Conservation (phyloP, 2,797 vertebrate genomes). For the Pyrocephalus nanus region DNA sequence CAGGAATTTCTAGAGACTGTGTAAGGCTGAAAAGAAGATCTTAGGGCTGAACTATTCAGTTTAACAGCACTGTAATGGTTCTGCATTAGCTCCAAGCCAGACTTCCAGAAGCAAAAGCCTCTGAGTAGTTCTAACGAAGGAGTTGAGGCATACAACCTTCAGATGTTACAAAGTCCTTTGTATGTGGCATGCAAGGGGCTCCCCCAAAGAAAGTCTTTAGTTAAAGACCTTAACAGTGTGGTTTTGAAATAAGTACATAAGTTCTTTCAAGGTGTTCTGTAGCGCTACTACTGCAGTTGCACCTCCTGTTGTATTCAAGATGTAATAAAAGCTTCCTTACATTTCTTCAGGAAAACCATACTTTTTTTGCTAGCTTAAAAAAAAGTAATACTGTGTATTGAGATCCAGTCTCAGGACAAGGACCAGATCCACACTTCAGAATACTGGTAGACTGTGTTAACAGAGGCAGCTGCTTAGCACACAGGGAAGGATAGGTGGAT, state of each 20-base stretch:
- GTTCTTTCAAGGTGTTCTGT: background rate
- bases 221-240: background rate
- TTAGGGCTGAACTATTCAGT: conserved; percentile 1
- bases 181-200: background rate
- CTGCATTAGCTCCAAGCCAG: background rate
- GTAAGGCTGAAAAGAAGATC: background rate
- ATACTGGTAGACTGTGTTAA: background rate
- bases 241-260: background rate
- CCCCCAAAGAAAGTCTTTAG: background rate
- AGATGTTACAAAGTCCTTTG: background rate
- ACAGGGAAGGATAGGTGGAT: background rate
- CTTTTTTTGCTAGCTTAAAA: background rate
- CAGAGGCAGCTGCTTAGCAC: background rate
- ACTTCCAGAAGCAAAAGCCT: background rate
- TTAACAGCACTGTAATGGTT: background rate
- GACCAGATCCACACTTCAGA: background rate
- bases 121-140: background rate
- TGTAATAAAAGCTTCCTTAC: background rate
- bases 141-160: background rate
- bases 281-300: background rate
- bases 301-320: background rate
- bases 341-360: background rate
- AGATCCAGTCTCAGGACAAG: background rate
- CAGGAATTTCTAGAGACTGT: background rate
- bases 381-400: background rate